These are phyloP conservation scores for Brachyhypopomus gauderio DNA, from an alignment of 2,113 vertebrate species.

Conservation along the genomic window DNA sequence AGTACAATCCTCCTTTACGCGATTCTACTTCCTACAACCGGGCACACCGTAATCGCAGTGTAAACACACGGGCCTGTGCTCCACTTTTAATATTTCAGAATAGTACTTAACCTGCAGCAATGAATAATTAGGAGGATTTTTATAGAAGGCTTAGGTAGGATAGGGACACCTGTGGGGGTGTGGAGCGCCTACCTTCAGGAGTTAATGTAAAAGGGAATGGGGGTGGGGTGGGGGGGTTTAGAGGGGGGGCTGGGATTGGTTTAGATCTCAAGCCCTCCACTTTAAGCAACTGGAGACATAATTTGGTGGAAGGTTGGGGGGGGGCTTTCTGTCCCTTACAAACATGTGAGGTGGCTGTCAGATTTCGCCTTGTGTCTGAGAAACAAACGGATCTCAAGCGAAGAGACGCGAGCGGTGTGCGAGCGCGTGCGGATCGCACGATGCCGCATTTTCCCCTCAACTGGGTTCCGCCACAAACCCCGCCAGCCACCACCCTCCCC, in stretches of 20 bases:
- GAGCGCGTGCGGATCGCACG: slow-evolving; percentile 5
- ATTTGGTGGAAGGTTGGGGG: neutral
- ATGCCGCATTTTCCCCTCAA: neutral
- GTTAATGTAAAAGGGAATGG: slow-evolving; percentile 59
- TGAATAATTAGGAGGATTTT: slow-evolving; percentile 21
- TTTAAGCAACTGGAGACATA: slow-evolving; percentile 19
- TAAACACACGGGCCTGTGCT: neutral
- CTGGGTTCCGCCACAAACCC: neutral
- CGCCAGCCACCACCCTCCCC: too few species aligned
- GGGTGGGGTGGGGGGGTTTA: neutral
- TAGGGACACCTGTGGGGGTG: slow-evolving; percentile 66
- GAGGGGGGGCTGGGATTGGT: slow-evolving; percentile 24
- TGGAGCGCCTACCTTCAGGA: slow-evolving; percentile 65
- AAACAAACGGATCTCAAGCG: neutral
- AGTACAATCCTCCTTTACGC: slow-evolving; percentile 58
- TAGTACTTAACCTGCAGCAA: slow-evolving; percentile 1
- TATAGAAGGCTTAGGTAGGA: slow-evolving; percentile 47
- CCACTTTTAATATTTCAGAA: neutral
- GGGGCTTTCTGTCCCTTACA: slow-evolving; percentile 8
- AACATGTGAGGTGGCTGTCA: slow-evolving; percentile 14
- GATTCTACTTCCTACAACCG: neutral
- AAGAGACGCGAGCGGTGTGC: slow-evolving; percentile 29
- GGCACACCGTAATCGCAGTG: neutral
- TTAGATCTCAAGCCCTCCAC: neutral
- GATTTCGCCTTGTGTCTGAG: neutral